Conservation (phyloP, 2,797 vertebrate species). For the Melanotaenia parkinsoni region DNA sequence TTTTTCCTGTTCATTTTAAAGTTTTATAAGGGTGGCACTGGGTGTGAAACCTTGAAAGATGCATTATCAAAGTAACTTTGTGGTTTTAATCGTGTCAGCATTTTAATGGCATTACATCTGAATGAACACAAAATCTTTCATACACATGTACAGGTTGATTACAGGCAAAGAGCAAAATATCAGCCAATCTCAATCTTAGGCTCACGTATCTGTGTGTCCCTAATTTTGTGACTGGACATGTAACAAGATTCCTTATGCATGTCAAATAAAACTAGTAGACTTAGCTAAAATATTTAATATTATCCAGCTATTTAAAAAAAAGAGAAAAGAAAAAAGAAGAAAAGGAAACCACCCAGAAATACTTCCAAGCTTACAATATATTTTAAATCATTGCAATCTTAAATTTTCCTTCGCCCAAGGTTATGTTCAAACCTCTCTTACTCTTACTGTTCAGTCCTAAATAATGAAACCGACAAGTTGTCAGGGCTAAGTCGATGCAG, state of each 20-base stretch:
- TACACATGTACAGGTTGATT: background rate
- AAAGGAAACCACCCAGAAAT: background rate
- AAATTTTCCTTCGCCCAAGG: background rate
- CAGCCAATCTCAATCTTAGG: background rate
- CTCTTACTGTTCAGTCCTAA: background rate
- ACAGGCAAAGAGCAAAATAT: background rate
- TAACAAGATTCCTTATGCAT: background rate
- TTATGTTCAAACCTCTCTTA: constrained; percentile 9
- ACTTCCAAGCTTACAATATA: background rate
- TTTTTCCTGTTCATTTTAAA: no score
- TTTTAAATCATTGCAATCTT: background rate
- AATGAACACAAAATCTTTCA: background rate
- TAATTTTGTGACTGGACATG: background rate
- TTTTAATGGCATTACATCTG: background rate
- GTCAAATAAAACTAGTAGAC: background rate
- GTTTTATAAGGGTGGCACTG: background rate
- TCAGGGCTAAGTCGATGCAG: constrained; percentile 85
- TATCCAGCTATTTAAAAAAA: background rate
- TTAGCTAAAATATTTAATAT: background rate
- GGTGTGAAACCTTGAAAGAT: background rate
- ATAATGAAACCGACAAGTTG: constrained; percentile 72
- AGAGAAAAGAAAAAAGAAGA: background rate
- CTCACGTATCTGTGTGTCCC: background rate
- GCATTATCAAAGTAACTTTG: background rate
- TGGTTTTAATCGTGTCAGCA: background rate